These are phyloP conservation scores for Chironex yamaguchii DNA, from an alignment of 30 jellyfish, hydroid and myxozoan genomes.

Conservation along the genomic window DNA sequence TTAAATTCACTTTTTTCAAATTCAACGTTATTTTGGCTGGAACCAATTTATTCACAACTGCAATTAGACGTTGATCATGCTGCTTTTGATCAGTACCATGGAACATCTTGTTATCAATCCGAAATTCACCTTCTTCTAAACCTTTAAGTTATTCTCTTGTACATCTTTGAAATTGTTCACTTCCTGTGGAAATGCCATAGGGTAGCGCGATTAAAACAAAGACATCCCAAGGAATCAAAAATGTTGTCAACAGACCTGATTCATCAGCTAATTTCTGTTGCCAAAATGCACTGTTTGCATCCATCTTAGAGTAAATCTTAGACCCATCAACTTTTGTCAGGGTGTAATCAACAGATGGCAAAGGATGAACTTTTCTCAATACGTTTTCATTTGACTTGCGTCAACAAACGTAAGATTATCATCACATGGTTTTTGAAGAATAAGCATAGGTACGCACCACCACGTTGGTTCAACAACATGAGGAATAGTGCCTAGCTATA, in stretches of 20 bases:
- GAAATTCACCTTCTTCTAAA: conserved; percentile 50
- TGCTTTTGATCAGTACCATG: conserved; percentile 50
- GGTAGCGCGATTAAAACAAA: conserved; percentile 32
- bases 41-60: conserved; percentile 40
- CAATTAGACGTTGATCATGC: conserved; percentile 55
- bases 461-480: conserved; percentile 29
- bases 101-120: conserved; percentile 16
- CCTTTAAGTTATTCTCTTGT: conserved; percentile 36
- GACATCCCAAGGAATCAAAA: conserved; percentile 58
- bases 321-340: conserved; percentile 55
- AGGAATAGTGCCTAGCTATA: conserved; percentile 29
- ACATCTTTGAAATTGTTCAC: conserved; percentile 21
- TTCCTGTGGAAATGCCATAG: conserved; percentile 30
- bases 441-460: conserved; percentile 41
- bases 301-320: conserved; percentile 51
- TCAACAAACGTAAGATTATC: conserved; percentile 8
- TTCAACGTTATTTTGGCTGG: conserved; percentile 19
- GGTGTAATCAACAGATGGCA: conserved; percentile 41
- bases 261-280: conserved; percentile 26
- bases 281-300: conserved; percentile 56
- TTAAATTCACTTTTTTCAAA: conserved; percentile 31
- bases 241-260: conserved; percentile 19
- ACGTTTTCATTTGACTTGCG: neutral
- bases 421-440: conserved; percentile 24
- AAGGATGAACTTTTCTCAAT: neutral